Conservation (phyloP, 2,888 invertebrate genomes). For the Psylliodes chrysocephalus region DNA sequence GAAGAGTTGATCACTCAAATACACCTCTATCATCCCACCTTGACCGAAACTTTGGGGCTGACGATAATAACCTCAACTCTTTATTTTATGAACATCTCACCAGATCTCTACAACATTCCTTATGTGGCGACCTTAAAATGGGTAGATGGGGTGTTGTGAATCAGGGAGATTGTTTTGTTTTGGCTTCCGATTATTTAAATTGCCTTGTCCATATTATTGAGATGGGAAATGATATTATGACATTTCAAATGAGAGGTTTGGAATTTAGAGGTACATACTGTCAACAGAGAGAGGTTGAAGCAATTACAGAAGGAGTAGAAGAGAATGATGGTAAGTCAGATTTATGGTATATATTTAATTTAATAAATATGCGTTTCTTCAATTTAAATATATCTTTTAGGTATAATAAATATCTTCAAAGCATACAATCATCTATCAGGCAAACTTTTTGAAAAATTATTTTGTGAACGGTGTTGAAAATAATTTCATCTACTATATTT, state of each 20-base stretch:
- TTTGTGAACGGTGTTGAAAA: no score
- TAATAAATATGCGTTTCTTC: no score
- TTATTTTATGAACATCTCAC: conserved; percentile 99
- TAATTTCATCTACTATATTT: no score
- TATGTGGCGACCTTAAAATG: conserved; percentile 91
- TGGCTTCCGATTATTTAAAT: conserved; percentile 98
- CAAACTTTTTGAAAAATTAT: no score
- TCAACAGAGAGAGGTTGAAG: conserved; percentile 98
- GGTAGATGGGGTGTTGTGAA: conserved; percentile 94
- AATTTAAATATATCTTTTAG: no score
- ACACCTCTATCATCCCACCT: conserved; percentile 94
- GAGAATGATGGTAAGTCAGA: conserved; percentile 83
- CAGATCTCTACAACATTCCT: conserved; percentile 91
- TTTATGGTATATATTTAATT: no score
- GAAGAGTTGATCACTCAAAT: conserved; percentile 96
- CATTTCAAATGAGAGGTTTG: conserved; percentile 96
- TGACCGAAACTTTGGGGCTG: conserved; percentile 91
- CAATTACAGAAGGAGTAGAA: conserved; percentile 96
- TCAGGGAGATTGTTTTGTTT: conserved; percentile 97
- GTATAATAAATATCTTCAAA: no score
- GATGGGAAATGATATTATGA: conserved; percentile 96
- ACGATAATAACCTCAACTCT: conserved; percentile 98
- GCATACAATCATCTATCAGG: no score
- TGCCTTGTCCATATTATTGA: conserved; percentile 98
- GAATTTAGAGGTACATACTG: conserved; percentile 99